Conservation (phyloP, 2,113 vertebrate species). For the Clarias gariepinus region DNA sequence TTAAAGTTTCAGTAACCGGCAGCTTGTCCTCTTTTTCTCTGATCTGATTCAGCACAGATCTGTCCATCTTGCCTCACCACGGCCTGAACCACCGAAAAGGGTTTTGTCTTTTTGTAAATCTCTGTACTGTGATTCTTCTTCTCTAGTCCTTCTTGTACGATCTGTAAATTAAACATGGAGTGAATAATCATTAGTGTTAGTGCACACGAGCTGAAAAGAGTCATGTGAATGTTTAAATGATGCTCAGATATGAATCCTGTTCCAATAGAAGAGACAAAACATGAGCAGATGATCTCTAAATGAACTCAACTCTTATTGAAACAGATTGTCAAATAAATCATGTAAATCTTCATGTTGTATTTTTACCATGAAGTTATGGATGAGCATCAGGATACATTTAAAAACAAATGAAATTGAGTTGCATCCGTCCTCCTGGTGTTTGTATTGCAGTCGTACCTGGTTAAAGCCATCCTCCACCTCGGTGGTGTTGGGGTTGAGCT, state of each 20-base stretch:
- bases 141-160: conserved; percentile 54
- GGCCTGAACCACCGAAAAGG: too few relatives aligned
- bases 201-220: not conserved
- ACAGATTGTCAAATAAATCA: not conserved
- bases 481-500: too few relatives aligned
- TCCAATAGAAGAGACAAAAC: not conserved
- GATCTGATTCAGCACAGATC: conserved; percentile 61
- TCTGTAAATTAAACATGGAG: conserved; percentile 55
- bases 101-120: too few relatives aligned
- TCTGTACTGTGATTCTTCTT: too few relatives aligned
- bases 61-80: too few relatives aligned
- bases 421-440: too few relatives aligned
- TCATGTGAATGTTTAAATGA: not conserved
- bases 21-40: conserved; percentile 75
- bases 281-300: not conserved
- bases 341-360: not conserved
- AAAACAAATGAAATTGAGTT: not conserved
- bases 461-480: too few relatives aligned
- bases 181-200: not conserved
- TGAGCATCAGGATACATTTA: not conserved
- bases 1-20: conserved; percentile 72
- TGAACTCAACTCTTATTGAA: not conserved
- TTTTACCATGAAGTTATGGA: too few relatives aligned
- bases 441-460: too few relatives aligned
- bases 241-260: not conserved